phyloP scores from a whole-genome alignment of 2,888 invertebrate species.

The Ceratothoa steindachneri region DNA sequence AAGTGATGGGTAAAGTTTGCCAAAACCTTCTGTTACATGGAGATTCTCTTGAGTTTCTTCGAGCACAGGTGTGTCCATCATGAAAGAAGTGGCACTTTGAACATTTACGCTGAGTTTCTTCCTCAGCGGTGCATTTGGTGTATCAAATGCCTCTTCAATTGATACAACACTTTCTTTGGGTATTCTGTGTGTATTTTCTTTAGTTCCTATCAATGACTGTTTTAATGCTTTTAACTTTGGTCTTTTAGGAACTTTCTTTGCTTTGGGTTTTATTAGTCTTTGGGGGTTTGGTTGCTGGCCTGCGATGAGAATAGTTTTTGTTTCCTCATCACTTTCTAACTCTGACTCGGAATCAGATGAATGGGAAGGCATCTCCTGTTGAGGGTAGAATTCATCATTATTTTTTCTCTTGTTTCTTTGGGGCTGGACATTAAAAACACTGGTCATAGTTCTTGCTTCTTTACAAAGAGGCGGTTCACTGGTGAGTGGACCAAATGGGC shows the following conservation, averaged over 20 bases:
- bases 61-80: not conserved
- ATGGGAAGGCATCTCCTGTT: not conserved
- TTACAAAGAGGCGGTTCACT: not conserved
- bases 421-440: not conserved
- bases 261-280: not conserved
- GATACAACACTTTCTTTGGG: not conserved
- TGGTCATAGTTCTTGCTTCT: not conserved
- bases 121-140: not conserved
- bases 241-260: not conserved
- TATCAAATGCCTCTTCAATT: not conserved
- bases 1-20: conserved; percentile 39
- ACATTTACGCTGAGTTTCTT: not conserved
- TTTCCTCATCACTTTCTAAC: conserved; percentile 62
- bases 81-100: not conserved
- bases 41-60: not conserved
- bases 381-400: conserved; percentile 50
- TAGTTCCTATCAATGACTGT: not conserved
- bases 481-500: conserved; percentile 62
- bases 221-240: not conserved
- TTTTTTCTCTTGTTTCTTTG: conserved; percentile 7
- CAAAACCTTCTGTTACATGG: conserved; percentile 55
- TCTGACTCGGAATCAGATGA: conserved; percentile 59
- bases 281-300: not conserved
- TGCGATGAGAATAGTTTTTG: not conserved
- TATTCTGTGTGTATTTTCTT: not conserved